Conservation (phyloP, 2,797 vertebrate genomes). For the Rhabdomys pumilio region DNA sequence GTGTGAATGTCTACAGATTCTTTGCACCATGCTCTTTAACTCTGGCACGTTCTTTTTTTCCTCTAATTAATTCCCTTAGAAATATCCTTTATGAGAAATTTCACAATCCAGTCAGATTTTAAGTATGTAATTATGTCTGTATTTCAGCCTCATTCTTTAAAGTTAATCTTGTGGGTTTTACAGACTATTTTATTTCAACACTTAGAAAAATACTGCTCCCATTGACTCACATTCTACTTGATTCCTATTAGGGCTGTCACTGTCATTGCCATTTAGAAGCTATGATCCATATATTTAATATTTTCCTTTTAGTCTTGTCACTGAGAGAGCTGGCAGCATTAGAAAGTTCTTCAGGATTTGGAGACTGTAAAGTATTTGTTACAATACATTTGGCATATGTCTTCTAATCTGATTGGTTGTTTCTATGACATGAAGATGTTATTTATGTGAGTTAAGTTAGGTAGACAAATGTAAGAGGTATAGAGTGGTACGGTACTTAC, state of each 20-base stretch:
- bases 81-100: conserved; percentile 53
- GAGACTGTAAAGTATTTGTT: not conserved
- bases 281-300: not conserved
- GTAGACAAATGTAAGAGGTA: not conserved
- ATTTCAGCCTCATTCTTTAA: conserved; percentile 54
- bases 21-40: conserved; percentile 28
- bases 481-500: not conserved
- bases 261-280: not conserved
- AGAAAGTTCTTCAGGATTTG: not conserved
- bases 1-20: not conserved
- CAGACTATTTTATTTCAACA: not conserved
- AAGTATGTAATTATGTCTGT: conserved; percentile 35
- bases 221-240: not conserved
- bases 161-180: conserved; percentile 7
- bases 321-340: not conserved
- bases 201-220: conserved; percentile 49
- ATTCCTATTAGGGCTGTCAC: not conserved
- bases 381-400: not conserved
- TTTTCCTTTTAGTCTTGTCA: not conserved
- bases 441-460: conserved; percentile 17
- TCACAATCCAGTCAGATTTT: conserved; percentile 48
- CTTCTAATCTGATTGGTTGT: not conserved
- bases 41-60: conserved; percentile 14
- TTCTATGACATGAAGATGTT: not conserved
- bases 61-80: not conserved